phyloP scores from a whole-genome alignment of 2,113 vertebrate genomes.

The Nyctereutes procyonoides region DNA sequence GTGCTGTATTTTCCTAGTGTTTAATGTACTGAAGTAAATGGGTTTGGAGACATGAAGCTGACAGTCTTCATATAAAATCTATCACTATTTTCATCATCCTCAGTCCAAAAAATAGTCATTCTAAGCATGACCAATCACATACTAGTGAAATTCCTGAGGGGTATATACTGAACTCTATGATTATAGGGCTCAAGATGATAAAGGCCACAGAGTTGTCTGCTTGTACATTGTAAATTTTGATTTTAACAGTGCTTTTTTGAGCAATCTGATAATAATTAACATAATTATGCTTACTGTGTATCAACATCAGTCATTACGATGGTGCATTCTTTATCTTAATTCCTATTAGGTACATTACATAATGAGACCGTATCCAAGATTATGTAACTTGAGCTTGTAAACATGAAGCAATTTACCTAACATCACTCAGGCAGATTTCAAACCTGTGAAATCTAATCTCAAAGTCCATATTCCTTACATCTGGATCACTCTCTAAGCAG shows the following conservation, averaged over 20 bases:
- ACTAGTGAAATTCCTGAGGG: neutral
- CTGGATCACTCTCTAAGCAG: neutral
- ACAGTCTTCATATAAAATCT: slow-evolving; percentile 10
- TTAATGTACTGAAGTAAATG: slow-evolving; percentile 31
- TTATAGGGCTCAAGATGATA: neutral
- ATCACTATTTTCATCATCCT: neutral
- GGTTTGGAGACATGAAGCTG: neutral
- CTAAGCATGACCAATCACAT: neutral
- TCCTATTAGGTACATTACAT: neutral
- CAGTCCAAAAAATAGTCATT: neutral
- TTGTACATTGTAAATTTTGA: neutral
- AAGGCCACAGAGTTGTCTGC: neutral
- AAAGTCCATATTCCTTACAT: neutral
- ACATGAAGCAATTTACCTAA: neutral
- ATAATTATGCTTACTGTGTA: neutral
- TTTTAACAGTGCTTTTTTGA: neutral
- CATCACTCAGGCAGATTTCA: neutral
- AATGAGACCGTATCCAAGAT: neutral
- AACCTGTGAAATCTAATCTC: neutral
- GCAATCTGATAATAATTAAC: neutral
- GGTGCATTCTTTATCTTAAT: neutral
- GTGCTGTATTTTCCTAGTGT: neutral
- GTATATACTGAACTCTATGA: neutral
- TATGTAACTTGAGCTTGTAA: neutral
- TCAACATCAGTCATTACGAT: neutral